Base-by-base conservation (phyloP, 2,888 invertebrate genomes). In the Subacronicta megacephala region DNA sequence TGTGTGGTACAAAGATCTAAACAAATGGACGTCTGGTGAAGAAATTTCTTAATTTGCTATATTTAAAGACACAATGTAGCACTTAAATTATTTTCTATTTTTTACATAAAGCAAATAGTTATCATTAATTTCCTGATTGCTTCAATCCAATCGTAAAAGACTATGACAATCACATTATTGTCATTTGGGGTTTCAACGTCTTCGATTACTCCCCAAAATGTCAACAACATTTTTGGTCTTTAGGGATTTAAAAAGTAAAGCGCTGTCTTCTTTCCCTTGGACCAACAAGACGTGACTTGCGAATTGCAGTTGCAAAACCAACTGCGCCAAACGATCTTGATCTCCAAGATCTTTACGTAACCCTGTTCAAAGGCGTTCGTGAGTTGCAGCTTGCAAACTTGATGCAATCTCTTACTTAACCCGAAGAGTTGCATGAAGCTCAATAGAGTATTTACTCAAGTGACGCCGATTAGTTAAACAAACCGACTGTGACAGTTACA, bases 1-100 rank as follows among this genome's bases (percentile, higher is more conserved):
- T 67, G 74, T 68, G 62, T 76, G 77, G 74, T 71, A 33, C 57
- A 69, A 77, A 64, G 46, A 58, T 40, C 43, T 55, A 65, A 74
- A 75, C 60, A 67, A 62, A 57, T 52, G 16, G 9, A 9, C 16
- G n/a, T 12, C 18, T 18, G 23, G 7, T 23, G 36, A 26, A 23
- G 20, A 31, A n/a, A 31, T 31, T 31, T n/a, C n/a, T 31, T 6
- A 31, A 31, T 31, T n/a, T 31, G n/a, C 7, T 41, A 18, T 47
- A n/a, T 43, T 26, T 41, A 36, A 26, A 20, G 33, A 47, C 7
- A 12, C 29, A 33, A 37, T 17, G 7, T 4, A 6, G 7, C 3
- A 3, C 20, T 20, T 33, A 13, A 6, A 20, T 4, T 6, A 20
- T 20, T 7, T 9, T 7, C 26, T 26, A 10, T 26, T 26, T n/a